phyloP scores from a whole-genome alignment of 2,113 vertebrate genomes.

The Hepsetus odoe region DNA sequence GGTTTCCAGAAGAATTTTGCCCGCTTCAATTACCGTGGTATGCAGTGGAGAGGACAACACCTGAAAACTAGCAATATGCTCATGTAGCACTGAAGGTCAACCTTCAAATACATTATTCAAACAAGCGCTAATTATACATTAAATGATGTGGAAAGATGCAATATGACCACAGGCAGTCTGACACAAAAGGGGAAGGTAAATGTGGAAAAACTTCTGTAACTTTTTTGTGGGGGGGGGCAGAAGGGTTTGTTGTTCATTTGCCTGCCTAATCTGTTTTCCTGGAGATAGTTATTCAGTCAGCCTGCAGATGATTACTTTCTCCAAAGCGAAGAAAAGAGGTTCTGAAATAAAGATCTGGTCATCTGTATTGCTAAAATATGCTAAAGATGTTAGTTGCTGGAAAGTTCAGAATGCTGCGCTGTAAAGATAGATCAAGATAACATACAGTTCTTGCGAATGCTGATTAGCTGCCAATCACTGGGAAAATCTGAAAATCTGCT shows the following conservation, averaged over 20 bases:
- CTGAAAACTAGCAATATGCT: slow-evolving; percentile 54
- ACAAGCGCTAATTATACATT: slow-evolving; percentile 72
- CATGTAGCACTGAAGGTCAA: slow-evolving; percentile 55
- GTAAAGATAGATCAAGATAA: slow-evolving; percentile 28
- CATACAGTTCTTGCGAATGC: slow-evolving; percentile 17
- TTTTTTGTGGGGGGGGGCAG: slow-evolving; percentile 44
- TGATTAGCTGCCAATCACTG: slow-evolving; percentile 39
- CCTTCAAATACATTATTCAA: slow-evolving; percentile 60
- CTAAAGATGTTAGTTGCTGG: slow-evolving; percentile 31
- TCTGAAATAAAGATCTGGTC: too few relatives aligned
- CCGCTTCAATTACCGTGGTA: slow-evolving; percentile 45
- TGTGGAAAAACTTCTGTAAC: slow-evolving; percentile 75
- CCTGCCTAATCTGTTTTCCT: slow-evolving; percentile 59
- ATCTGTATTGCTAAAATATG: too few relatives aligned
- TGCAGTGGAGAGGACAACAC: slow-evolving; percentile 49
- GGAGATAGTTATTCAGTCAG: slow-evolving; percentile 38
- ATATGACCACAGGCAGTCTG: slow-evolving; percentile 66
- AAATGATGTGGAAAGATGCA: slow-evolving; percentile 79
- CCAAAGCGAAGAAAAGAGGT: too few relatives aligned
- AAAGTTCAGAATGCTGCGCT: slow-evolving; percentile 8
- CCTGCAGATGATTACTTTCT: slow-evolving; percentile 27
- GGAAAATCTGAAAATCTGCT: slow-evolving; percentile 23
- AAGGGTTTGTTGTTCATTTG: slow-evolving; percentile 53
- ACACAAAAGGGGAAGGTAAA: slow-evolving; percentile 64
- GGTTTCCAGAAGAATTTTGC: slow-evolving; percentile 60